Evolutionary conservation across 2,113 vertebrate species (phyloP).

Genomic region (Rousettus leschenaultii): DNA sequence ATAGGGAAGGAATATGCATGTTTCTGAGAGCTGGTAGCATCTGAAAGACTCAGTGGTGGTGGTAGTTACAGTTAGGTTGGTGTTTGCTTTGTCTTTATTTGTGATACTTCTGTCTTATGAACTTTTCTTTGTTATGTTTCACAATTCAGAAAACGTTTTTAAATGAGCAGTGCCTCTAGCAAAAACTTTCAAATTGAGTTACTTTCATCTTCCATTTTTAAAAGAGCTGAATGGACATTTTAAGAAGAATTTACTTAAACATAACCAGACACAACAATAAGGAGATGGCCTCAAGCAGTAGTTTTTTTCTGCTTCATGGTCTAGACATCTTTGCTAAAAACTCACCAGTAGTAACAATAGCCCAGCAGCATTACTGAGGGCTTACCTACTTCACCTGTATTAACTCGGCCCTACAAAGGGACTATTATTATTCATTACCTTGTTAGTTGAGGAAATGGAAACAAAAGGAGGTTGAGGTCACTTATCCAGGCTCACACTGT

Average conservation of each 20-base stretch:
- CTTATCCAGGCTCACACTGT: background rate
- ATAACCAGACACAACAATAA: background rate
- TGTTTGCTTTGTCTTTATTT: background rate
- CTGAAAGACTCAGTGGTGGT: fast-evolving
- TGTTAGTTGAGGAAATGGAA: background rate
- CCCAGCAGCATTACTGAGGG: background rate
- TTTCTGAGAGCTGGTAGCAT: background rate
- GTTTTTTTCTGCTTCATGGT: background rate
- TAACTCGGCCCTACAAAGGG: no score
- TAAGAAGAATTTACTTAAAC: background rate
- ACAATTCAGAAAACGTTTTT: background rate
- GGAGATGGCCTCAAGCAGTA: background rate
- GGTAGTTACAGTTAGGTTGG: background rate
- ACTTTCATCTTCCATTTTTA: background rate
- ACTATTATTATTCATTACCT: background rate
- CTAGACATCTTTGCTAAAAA: background rate
- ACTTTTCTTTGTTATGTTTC: background rate
- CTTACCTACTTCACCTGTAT: fast-evolving
- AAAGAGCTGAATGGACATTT: background rate
- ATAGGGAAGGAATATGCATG: background rate
- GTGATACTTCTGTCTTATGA: background rate
- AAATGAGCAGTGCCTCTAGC: background rate
- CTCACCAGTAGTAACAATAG: background rate
- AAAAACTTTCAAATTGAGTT: background rate
- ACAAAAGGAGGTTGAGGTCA: background rate